These are phyloP conservation scores for Nyctereutes procyonoides DNA, from an alignment of 2,113 vertebrate species.

Conservation along the genomic window DNA sequence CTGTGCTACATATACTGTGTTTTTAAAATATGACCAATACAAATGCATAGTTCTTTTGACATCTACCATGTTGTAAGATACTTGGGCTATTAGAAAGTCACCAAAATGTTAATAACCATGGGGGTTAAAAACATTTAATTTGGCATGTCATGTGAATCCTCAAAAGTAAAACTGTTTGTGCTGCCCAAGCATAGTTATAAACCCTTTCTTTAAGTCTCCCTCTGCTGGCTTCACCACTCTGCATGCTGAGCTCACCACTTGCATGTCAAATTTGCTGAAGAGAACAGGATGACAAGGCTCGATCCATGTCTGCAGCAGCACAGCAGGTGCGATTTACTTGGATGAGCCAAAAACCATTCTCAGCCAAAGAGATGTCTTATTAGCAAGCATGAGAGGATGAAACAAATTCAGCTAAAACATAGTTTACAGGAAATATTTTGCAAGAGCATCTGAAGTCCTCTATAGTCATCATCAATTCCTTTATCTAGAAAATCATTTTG, in stretches of 20 bases:
- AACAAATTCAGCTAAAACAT: conserved; percentile 28
- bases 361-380: conserved; percentile 77
- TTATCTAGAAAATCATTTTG: conserved; percentile 32
- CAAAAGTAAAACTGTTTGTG: conserved; percentile 41
- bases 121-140: conserved; percentile 61
- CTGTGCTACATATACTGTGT: neutral
- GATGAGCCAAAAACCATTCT: conserved; percentile 59
- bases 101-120: conserved; percentile 33
- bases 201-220: conserved; percentile 24
- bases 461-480: neutral
- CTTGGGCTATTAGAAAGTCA: neutral
- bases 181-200: neutral
- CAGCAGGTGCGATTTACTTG: conserved; percentile 74
- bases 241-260: conserved; percentile 64
- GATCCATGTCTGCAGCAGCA: neutral
- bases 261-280: conserved; percentile 56
- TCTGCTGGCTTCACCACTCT: conserved; percentile 6
- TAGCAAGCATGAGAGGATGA: conserved; percentile 61
- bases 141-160: conserved; percentile 53
- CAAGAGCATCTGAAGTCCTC: conserved; percentile 30
- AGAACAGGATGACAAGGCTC: conserved; percentile 70
- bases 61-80: neutral
- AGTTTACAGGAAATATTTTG: conserved; percentile 51
- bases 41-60: conserved; percentile 24
- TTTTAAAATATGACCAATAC: conserved; percentile 29